A percentile compares a stretch with the other conserved stretches of the same genome.
phyloP scores from a whole-genome alignment of 2,797 vertebrate species.

The Netta rufina region DNA sequence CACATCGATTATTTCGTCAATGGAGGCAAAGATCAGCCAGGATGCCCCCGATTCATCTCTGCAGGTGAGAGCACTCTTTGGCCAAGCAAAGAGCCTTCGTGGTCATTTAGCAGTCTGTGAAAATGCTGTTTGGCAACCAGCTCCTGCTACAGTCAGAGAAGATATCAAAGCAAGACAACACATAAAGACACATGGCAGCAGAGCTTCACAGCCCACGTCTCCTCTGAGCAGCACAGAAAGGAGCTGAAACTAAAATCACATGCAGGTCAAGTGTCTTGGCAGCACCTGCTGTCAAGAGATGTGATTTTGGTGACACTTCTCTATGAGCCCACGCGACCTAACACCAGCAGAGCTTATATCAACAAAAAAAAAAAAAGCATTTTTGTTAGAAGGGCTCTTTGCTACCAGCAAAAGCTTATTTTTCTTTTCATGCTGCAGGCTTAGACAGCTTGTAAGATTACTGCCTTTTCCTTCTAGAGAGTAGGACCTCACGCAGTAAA shows the following conservation, averaged over 20 bases:
- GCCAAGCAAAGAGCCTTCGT: neutral
- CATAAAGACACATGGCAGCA: neutral
- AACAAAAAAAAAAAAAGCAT: neutral
- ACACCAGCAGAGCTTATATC: neutral
- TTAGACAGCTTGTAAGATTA: neutral
- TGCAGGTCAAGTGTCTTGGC: neutral
- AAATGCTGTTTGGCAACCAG: neutral
- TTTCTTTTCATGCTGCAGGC: neutral
- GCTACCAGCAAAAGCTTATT: neutral
- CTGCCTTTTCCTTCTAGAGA: neutral
- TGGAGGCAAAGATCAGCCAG: constrained; percentile 93
- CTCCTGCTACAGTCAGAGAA: neutral
- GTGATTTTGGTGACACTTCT: neutral
- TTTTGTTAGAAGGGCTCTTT: neutral
- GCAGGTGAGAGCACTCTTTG: constrained; percentile 63
- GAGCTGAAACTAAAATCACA: neutral
- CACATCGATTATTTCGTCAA: constrained; percentile 95
- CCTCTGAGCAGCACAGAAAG: neutral
- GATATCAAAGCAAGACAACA: rapidly evolving
- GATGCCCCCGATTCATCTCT: constrained; percentile 80
- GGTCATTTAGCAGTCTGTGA: neutral
- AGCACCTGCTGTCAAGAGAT: neutral
- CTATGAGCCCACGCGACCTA: neutral
- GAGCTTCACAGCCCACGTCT: neutral
- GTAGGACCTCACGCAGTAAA: neutral